Conservation (phyloP, 1,140 invertebrate genomes). For the Panagrolaimus sp. region DNA sequence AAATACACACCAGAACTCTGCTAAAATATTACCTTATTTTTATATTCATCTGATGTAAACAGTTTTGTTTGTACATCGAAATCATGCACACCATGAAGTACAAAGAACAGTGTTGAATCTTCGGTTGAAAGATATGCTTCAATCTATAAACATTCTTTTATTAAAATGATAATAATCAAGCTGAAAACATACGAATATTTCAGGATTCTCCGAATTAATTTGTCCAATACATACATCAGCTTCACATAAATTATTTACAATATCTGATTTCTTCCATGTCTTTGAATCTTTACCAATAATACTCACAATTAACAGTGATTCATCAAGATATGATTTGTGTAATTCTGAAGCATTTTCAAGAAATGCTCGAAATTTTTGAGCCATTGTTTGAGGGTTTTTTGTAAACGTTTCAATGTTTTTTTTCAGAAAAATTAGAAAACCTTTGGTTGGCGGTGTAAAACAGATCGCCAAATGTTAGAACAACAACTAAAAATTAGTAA, state of each 20-base stretch:
- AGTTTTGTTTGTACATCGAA: background rate
- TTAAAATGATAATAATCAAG: background rate
- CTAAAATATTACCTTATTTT: slow-evolving; percentile 3
- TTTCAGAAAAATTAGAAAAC: too few relatives aligned
- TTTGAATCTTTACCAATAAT: slow-evolving; percentile 12
- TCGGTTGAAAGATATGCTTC: background rate
- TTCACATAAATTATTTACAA: background rate
- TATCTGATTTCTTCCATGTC: slow-evolving; percentile 2
- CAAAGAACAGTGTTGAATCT: background rate
- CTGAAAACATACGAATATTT: background rate
- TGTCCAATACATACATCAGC: background rate
- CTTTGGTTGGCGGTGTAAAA: too few relatives aligned
- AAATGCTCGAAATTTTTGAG: too few relatives aligned
- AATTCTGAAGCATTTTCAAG: too few relatives aligned
- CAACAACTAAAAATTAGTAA: too few relatives aligned
- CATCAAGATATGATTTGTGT: too few relatives aligned
- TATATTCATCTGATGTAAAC: background rate
- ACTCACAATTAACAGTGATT: background rate
- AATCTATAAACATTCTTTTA: background rate
- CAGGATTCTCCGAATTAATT: background rate
- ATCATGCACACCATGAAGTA: slow-evolving; percentile 6
- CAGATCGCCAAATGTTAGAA: too few relatives aligned
- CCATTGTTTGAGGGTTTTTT: too few relatives aligned
- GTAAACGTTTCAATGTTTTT: too few relatives aligned
- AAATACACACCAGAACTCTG: too few relatives aligned